phyloP scores from a whole-genome alignment of 1,140 invertebrate genomes.

The Drosophila takahashii region DNA sequence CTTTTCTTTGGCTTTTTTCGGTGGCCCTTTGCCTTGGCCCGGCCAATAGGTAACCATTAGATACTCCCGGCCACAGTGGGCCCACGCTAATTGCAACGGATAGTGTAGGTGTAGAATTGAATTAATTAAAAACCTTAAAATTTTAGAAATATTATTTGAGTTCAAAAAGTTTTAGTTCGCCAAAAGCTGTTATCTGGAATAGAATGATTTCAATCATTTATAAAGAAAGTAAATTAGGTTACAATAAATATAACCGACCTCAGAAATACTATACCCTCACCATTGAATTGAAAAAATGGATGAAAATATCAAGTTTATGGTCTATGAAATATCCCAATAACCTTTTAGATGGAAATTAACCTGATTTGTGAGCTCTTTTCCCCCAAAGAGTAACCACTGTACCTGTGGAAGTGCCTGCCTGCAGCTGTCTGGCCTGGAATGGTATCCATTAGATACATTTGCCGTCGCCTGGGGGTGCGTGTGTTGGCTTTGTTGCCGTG shows the following conservation, averaged over 20 bases:
- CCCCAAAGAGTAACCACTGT: conserved; percentile 14
- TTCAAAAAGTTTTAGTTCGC: too few species aligned
- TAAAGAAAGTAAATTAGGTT: too few species aligned
- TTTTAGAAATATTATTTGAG: too few species aligned
- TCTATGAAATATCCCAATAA: too few species aligned
- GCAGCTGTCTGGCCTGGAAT: conserved; percentile 42
- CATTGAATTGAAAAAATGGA: too few species aligned
- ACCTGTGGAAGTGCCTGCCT: conserved; percentile 23
- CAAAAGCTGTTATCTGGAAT: too few species aligned
- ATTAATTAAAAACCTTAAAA: too few species aligned
- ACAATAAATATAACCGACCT: too few species aligned
- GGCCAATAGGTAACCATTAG: conserved; percentile 44
- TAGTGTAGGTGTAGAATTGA: not conserved
- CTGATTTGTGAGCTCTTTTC: not conserved
- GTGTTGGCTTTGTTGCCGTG: conserved; percentile 14
- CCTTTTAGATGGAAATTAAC: too few species aligned
- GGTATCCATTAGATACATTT: conserved; percentile 74
- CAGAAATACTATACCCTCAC: too few species aligned
- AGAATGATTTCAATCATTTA: too few species aligned
- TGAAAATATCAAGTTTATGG: too few species aligned
- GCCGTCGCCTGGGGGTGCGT: conserved; percentile 26
- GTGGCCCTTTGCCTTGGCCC: conserved; percentile 38
- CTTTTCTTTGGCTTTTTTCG: conserved; percentile 28
- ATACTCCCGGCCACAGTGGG: conserved; percentile 24
- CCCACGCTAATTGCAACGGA: conserved; percentile 19